These are phyloP conservation scores for Nomada ferruginata DNA, from an alignment of 2,888 invertebrate genomes.

Conservation along the genomic window DNA sequence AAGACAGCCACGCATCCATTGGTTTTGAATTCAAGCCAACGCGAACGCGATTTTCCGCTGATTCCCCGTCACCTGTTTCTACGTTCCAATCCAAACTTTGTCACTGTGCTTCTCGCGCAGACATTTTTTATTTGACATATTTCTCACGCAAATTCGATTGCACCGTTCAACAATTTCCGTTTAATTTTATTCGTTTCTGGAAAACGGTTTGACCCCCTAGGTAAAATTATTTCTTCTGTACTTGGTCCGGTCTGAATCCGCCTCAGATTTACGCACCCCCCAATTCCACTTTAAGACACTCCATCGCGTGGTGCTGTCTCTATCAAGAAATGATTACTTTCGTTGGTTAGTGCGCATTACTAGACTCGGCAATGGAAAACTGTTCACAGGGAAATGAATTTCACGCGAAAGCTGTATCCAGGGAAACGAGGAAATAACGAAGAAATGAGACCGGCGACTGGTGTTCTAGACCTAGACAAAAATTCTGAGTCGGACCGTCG, in stretches of 20 bases:
- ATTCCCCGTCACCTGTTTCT: conserved; percentile 39
- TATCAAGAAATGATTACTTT: too few species aligned
- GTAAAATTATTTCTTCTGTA: too few species aligned
- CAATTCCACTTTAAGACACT: too few species aligned
- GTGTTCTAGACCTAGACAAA: too few species aligned
- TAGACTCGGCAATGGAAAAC: not conserved
- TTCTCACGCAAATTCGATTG: not conserved
- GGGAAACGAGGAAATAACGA: not conserved
- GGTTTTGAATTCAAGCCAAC: conserved; percentile 57
- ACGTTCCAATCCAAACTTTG: conserved; percentile 60
- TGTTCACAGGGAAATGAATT: conserved; percentile 33
- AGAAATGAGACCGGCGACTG: too few species aligned
- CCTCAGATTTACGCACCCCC: too few species aligned
- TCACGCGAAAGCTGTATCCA: not conserved
- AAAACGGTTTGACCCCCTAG: too few species aligned
- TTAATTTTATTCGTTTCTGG: too few species aligned
- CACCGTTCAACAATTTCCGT: not conserved
- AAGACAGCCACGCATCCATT: conserved; percentile 58
- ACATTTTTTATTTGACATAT: not conserved
- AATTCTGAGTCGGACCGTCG: too few species aligned
- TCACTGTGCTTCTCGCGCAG: not conserved
- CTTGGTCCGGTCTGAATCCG: too few species aligned
- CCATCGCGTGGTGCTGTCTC: too few species aligned
- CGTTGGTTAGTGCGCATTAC: not conserved
- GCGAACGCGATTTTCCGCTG: conserved; percentile 30